Evolutionary conservation across 2,888 invertebrate species (phyloP), one percentile per base, ranked within the genome.

Genomic region (Melanotus villosus): DNA sequence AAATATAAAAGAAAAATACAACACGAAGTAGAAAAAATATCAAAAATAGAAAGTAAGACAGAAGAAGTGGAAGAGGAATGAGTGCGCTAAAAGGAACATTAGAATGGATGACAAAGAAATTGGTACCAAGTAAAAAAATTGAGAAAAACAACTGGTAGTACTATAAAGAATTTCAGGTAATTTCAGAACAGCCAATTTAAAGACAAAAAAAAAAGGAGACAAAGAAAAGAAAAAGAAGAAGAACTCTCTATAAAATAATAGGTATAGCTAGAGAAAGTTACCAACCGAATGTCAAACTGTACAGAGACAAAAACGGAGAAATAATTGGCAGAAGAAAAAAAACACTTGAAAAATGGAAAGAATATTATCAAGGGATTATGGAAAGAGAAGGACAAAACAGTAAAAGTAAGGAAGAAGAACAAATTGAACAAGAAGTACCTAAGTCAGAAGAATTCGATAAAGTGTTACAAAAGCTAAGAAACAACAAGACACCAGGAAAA

Each of bases 1-100:
- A 45, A 10, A 10, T 2, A 45, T 38, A 21, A 21, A 45, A 45
- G 45, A 45, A 45, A 19, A 45, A 45, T 45, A 21, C 10, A 43
- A 14, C 43, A 38, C 5, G 38, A 38, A 38, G 38, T 14, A 38
- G 14, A 38, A 43, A 21, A 45, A 45, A 45, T 21, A 14, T 45
- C 19, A 21, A 21, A n/a, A 7, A 14, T 3, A 45, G 21, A 45
- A 45, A 45, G 43, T 6, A 43, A 14, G 12, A 43, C 2, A 43
- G 41, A 10, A 32, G 32, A 32, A 32, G 10, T 3, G 1, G 36
- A 38, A 12, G 12, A 12, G 2, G 36, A 38, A 38, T 38, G 36
- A 12, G 12, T 14, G 36, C 12, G 12, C 36, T 38, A 38, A 38
- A 38, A 38, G 12, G 1, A 38, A 12, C 14, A 38, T n/a, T 38